Conservation (phyloP, 30 jellyfish, hydroid and myxozoan genomes). For the Cassiopea xamachana region DNA sequence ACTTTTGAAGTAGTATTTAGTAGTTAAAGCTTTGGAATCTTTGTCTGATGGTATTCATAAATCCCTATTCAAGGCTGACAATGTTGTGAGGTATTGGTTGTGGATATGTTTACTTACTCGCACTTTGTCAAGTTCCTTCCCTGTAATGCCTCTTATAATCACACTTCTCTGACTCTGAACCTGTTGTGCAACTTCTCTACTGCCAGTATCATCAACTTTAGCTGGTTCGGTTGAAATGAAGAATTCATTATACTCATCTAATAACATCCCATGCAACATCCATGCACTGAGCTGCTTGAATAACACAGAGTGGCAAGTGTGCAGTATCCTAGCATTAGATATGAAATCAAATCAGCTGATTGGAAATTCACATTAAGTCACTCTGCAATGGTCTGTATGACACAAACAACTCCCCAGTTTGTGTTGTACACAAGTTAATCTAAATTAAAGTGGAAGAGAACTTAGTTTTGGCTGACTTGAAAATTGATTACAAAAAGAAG, state of each 20-base stretch:
- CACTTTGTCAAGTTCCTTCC: slow-evolving; percentile 81
- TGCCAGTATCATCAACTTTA: slow-evolving; percentile 5
- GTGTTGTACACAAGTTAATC: too few species aligned
- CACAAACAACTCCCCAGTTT: neutral
- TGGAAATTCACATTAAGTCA: neutral
- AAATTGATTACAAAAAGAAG: too few species aligned
- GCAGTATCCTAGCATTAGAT: slow-evolving; percentile 68
- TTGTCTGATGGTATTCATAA: too few species aligned
- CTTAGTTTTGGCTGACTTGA: too few species aligned
- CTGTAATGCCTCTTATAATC: slow-evolving; percentile 79
- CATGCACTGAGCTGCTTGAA: slow-evolving; percentile 94
- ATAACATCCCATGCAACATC: slow-evolving; percentile 86
- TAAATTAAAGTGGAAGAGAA: too few species aligned
- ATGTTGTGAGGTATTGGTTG: too few species aligned
- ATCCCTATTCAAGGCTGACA: too few species aligned
- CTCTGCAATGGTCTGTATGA: neutral
- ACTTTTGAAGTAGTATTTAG: too few species aligned
- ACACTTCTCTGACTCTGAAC: slow-evolving; percentile 64
- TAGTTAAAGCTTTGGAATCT: too few species aligned
- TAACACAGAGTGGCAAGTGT: slow-evolving; percentile 86
- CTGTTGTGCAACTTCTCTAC: slow-evolving; percentile 5
- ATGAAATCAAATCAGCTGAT: neutral
- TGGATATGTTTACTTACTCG: slow-evolving; percentile 37
- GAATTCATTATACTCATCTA: slow-evolving; percentile 91
- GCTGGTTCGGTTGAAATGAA: slow-evolving; percentile 73